A percentile compares a stretch with the other conserved stretches of the same genome.
These are phyloP conservation scores for Neotoxoptera formosana DNA, from an alignment of 1,140 invertebrate genomes.

Conservation along the genomic window DNA sequence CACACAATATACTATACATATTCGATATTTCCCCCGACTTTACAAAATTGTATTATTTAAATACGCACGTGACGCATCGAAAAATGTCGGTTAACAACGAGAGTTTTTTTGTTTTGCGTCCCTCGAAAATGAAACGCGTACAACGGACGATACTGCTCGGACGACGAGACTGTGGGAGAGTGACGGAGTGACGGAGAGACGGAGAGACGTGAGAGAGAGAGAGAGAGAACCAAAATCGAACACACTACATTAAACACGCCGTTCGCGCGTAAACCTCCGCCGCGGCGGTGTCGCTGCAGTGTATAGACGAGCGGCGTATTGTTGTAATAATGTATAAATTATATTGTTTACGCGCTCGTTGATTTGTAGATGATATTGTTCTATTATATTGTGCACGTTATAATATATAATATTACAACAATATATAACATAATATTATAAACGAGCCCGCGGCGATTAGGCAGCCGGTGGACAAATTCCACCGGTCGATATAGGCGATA, in stretches of 20 bases:
- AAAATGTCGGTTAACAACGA: neutral
- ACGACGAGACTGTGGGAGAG: neutral
- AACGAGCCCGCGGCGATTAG: no score
- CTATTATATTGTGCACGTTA: no score
- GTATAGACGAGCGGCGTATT: neutral
- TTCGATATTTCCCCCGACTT: neutral
- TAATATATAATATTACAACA: no score
- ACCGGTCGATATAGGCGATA: no score
- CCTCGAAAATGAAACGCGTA: neutral
- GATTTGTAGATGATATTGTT: no score
- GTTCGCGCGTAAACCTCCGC: neutral
- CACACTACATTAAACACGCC: slow-evolving; percentile 19
- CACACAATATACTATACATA: neutral
- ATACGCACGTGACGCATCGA: neutral
- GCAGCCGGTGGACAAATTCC: no score
- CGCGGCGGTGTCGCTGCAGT: neutral
- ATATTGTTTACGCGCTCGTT: no score
- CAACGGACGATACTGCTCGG: neutral
- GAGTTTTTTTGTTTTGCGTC: neutral
- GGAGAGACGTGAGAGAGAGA: neutral
- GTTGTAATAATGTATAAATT: no score
- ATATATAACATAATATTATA: no score
- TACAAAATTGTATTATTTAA: no score
- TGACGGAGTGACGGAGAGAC: neutral
- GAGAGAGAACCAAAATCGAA: neutral